Evolutionary conservation across 1,140 invertebrate species (phyloP).

Genomic region (Aphelinus atriplicis): DNA sequence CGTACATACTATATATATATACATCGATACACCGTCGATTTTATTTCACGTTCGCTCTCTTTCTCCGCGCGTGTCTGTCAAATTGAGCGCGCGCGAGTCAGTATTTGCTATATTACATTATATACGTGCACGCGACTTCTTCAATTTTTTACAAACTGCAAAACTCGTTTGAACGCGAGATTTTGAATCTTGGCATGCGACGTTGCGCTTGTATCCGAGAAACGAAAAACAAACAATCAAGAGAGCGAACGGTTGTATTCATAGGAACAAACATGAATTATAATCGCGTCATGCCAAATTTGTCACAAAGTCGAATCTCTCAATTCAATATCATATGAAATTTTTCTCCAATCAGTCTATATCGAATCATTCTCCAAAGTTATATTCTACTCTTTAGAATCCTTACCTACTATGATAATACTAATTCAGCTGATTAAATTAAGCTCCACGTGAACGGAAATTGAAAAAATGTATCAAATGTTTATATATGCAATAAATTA

Average conservation of each 20-base stretch:
- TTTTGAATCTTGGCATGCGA: background rate
- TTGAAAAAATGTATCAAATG: conserved; percentile 61
- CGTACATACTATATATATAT: conserved; percentile 23
- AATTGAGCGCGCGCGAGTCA: conserved; percentile 2
- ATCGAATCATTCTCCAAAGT: conserved; percentile 52
- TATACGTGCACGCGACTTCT: background rate
- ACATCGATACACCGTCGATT: conserved; percentile 28
- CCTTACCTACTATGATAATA: conserved; percentile 47
- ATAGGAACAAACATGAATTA: too few species aligned
- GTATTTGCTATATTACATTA: background rate
- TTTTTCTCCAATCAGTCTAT: conserved; percentile 22
- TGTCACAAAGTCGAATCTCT: conserved; percentile 8
- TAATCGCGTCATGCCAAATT: conserved; percentile 34
- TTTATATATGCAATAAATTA: conserved; percentile 63
- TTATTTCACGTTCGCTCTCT: conserved; percentile 5
- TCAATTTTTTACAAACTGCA: too few species aligned
- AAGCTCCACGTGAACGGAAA: conserved; percentile 49
- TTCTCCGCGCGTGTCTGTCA: background rate
- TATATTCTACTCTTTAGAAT: conserved; percentile 54
- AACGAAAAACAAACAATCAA: background rate
- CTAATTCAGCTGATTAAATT: conserved; percentile 53
- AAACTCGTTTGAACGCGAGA: background rate
- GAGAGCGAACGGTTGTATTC: background rate
- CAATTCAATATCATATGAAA: conserved; percentile 21
- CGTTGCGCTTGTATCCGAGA: background rate